phyloP scores from a whole-genome alignment of 2,888 invertebrate species.

The Eilema sororculum region DNA sequence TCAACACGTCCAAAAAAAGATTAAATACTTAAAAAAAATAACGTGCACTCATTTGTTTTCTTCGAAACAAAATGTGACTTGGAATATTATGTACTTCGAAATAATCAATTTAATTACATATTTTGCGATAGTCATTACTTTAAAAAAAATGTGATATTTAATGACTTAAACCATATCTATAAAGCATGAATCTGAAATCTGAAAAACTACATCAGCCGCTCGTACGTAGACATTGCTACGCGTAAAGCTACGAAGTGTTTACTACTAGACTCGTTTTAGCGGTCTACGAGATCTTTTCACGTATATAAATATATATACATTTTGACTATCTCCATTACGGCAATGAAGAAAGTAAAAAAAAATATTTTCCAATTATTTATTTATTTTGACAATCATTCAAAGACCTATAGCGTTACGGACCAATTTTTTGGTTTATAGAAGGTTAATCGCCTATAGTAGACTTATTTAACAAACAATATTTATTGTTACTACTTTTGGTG shows the following conservation, averaged over 20 bases:
- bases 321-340: no score
- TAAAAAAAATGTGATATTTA: not conserved
- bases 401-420: not conserved
- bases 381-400: not conserved
- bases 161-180: not conserved
- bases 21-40: not conserved
- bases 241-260: constrained; percentile 36
- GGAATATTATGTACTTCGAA: not conserved
- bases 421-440: not conserved
- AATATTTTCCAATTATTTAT: not conserved
- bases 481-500: not conserved
- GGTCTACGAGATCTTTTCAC: not conserved
- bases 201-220: not conserved
- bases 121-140: not conserved
- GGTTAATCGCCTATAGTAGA: not conserved
- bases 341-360: not conserved
- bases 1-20: not conserved
- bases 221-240: constrained; percentile 39
- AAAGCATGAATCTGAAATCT: not conserved
- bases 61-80: not conserved
- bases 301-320: no score
- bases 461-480: not conserved
- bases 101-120: not conserved
- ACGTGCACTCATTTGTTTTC: not conserved
- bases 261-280: not conserved